Base-by-base conservation (phyloP, 2,888 invertebrate species). In the Hemaris fuciformis region DNA sequence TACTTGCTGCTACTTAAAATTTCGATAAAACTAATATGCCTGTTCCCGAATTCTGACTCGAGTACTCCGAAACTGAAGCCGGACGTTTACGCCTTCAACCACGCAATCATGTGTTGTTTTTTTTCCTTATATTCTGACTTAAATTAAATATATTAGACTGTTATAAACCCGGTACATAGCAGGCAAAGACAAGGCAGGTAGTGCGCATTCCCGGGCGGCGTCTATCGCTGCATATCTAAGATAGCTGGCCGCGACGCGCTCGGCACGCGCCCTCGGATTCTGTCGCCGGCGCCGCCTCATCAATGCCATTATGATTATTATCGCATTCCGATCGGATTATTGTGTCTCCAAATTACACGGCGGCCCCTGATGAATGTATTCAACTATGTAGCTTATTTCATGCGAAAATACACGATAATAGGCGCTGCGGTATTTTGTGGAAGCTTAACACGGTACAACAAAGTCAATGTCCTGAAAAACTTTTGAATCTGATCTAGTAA, bases 211-310 rank as follows among this genome's bases (percentile, higher is more conserved):
- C 57, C 6, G 48, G 42, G 5, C 31, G 57, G 64, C 45, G 53
- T 38, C 67, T 63, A 23, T 64, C 59, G 64, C 61, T 75, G 79
- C 84, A 86, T 86, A 85, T 80, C 84, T 80, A 75, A 75, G 79
- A 85, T 87, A 79, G 68, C 75, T 66, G 60, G 41, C n/a, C 48
- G 15, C 53, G 46, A 56, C 60, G 42, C 60, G 61, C 48, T 13
- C 31, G 61, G 61, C 57, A 59, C 62, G 59, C 56, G 56, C 61
- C 46, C 42, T n/a, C 22, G 34, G 57, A 61, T 61, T 62, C 57
- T 63, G 42, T 60, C 61, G 48, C 57, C 59, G 42, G 42, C 46
- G 61, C 18, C 48, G 31, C 62, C 34, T 63, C 60, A 62, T 66
- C 58, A 66, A 60, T 60, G 60, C 13, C 48, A 41, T 53, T 60